These are phyloP conservation scores for Luffia ferchaultella DNA, from an alignment of 2,888 invertebrate genomes.

Conservation along the genomic window DNA sequence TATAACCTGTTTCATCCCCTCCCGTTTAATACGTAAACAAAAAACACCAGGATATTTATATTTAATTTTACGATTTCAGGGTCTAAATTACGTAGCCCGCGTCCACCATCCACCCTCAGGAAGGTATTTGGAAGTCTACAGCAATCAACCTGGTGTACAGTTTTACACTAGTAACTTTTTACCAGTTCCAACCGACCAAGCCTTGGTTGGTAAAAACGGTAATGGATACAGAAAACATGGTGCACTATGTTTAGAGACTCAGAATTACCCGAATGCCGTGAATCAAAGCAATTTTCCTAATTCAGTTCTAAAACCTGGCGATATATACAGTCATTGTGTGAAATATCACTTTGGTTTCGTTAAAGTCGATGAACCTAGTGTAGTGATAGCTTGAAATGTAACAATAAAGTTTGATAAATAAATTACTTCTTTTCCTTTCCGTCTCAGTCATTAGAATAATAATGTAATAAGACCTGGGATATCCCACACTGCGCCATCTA, in stretches of 20 bases:
- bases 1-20: too few relatives aligned
- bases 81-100: slow-evolving; percentile 43
- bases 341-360: slow-evolving; percentile 72
- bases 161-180: slow-evolving; percentile 84
- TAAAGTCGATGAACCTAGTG: not conserved
- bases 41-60: too few relatives aligned
- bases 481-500: too few relatives aligned
- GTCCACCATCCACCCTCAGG: slow-evolving; percentile 74
- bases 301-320: slow-evolving; percentile 72
- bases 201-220: slow-evolving; percentile 38
- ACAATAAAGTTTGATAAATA: not conserved
- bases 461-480: too few relatives aligned
- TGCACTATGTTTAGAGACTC: slow-evolving; percentile 90
- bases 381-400: not conserved
- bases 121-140: slow-evolving; percentile 78
- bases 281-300: slow-evolving; percentile 82
- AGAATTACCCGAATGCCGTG: slow-evolving; percentile 90
- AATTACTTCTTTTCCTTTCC: not conserved
- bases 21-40: too few relatives aligned
- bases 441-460: too few relatives aligned
- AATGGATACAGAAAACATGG: slow-evolving; percentile 75
- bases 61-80: too few relatives aligned
- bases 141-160: slow-evolving; percentile 91
- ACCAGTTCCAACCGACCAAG: slow-evolving; percentile 56
- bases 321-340: slow-evolving; percentile 74